Evolutionary conservation across 2,113 vertebrate genomes (phyloP), one percentile per base, ranked within the genome.

Genomic region (Plestiodon gilberti): DNA sequence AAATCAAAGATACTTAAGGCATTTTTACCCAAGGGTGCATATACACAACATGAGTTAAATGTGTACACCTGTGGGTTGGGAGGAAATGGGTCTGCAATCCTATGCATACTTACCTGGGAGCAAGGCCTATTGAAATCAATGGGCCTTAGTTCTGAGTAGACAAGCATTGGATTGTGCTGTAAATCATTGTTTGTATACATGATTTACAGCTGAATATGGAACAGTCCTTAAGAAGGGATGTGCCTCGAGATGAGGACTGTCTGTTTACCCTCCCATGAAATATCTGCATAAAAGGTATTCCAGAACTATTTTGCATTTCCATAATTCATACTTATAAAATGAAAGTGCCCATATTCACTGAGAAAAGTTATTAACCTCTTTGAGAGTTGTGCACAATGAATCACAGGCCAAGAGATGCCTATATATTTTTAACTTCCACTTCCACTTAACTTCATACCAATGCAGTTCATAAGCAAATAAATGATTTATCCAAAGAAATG

Each of bases 401-500:
- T 85, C 43, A 89, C 90, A 91, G 64, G 52, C 78, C 91, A 90
- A 84, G 65, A 20, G 69, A 81, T 65, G 30, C 33, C 65, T 55
- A 62, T 74, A 75, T 75, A 81, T 81, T 75, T 81, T 81, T 65
- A 87, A 64, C 43, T 87, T 75, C 70, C 75, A 8, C 40, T 38
- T 87, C 52, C 23, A 64, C 91, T 92, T 88, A 91, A 91, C 88
- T 91, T 83, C 88, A 89, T 87, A 48, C 73, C 84, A 57, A 74
- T 88, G 59, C 82, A 77, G 52, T 65, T 89, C 89, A 87, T 82
- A 87, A 90, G 80, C 88, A 93, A 92, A 90, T 84, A 89, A 90
- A 92, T 94, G 91, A 85, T 89, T 93, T 93, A 82, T 6, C 90
- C 90, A 91, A 79, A 55, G 64, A 88, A 83, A 90, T 88, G 71